These are phyloP conservation scores for Drosophila elegans DNA, from an alignment of 1,140 invertebrate species.

Conservation along the genomic window DNA sequence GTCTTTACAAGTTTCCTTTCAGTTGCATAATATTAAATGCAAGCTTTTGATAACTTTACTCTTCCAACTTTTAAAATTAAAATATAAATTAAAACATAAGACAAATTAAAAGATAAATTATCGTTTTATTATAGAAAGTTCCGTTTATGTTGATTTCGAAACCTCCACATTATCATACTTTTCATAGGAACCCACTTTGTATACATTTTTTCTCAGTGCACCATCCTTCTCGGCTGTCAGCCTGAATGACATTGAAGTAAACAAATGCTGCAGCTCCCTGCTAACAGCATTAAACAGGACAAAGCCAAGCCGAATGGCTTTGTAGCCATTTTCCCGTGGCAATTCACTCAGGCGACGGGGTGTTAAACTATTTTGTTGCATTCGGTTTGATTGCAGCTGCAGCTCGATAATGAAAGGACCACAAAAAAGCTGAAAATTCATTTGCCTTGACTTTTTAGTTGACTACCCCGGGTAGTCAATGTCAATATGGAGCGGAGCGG, in stretches of 20 bases:
- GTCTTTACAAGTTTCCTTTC: too few species aligned
- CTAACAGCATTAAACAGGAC: conserved; percentile 45
- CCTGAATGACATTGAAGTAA: conserved; percentile 59
- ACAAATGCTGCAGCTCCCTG: conserved; percentile 64
- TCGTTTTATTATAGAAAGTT: too few species aligned
- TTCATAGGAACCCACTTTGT: too few species aligned
- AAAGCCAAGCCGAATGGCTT: conserved; percentile 35
- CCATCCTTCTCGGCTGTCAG: conserved; percentile 12
- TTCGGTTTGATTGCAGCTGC: conserved; percentile 41
- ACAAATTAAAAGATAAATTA: neutral
- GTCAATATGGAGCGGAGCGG: conserved; percentile 23
- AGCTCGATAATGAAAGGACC: conserved; percentile 57
- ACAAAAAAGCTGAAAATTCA: conserved; percentile 30
- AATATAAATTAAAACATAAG: neutral
- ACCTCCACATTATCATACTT: too few species aligned
- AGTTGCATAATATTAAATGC: too few species aligned
- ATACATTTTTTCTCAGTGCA: neutral
- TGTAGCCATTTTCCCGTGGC: conserved; percentile 18
- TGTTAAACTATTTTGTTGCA: conserved; percentile 51
- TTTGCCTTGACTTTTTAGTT: conserved; percentile 24
- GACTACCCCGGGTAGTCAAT: conserved; percentile 6
- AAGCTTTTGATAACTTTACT: too few species aligned
- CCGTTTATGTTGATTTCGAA: neutral
- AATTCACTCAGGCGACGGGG: conserved; percentile 14
- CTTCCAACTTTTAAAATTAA: neutral